A percentile compares a stretch with the other conserved stretches of the same genome.
These are phyloP conservation scores for Dermatemys mawii DNA, from an alignment of 2,113 vertebrate species.

Conservation along the genomic window DNA sequence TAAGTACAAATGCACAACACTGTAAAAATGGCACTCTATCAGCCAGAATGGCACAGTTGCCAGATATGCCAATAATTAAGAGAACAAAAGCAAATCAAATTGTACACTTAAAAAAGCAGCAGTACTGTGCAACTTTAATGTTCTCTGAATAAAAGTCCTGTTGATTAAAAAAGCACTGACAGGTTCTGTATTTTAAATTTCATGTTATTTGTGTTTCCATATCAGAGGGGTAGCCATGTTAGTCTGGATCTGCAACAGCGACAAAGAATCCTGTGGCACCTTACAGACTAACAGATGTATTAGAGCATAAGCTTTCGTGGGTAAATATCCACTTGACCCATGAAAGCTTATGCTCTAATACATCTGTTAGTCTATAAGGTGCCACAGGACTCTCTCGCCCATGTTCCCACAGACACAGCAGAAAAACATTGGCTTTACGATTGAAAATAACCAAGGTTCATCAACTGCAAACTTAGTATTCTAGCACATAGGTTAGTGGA, in stretches of 20 bases:
- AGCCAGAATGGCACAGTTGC: background rate
- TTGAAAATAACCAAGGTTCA: background rate
- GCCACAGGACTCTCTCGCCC: too few species aligned
- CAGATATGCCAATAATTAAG: constrained; percentile 20
- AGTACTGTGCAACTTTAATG: background rate
- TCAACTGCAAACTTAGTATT: background rate
- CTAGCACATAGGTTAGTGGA: background rate
- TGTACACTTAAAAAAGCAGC: background rate
- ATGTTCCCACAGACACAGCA: background rate
- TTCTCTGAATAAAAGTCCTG: background rate
- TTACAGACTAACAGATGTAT: too few species aligned
- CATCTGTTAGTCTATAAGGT: too few species aligned
- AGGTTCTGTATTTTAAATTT: background rate
- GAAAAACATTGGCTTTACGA: background rate
- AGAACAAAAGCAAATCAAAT: background rate
- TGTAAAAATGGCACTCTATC: constrained; percentile 24
- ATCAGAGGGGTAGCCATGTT: too few species aligned
- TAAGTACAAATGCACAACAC: background rate
- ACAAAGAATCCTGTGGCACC: too few species aligned
- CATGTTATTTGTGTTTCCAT: background rate
- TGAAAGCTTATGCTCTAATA: too few species aligned
- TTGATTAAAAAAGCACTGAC: background rate
- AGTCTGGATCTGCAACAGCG: too few species aligned
- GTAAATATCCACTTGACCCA: too few species aligned
- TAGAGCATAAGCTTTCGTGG: too few species aligned